phyloP scores from a whole-genome alignment of 2,797 vertebrate genomes.

The Pseudocheirus occidentalis region DNA sequence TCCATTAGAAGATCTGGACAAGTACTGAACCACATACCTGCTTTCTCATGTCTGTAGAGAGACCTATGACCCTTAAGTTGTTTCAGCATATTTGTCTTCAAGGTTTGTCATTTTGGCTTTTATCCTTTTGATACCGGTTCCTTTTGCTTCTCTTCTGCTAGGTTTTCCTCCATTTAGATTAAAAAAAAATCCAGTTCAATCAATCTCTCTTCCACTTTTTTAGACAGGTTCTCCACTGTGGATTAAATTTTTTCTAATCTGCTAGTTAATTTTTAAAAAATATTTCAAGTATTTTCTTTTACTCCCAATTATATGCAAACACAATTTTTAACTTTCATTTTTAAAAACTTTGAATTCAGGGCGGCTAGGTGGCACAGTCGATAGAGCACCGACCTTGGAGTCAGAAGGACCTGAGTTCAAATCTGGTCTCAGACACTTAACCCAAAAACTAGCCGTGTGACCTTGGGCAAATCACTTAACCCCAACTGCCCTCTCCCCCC shows the following conservation, averaged over 20 bases:
- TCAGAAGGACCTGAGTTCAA: no score
- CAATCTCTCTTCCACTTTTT: neutral
- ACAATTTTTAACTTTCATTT: no score
- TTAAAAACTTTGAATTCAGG: no score
- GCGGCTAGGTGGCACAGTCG: no score
- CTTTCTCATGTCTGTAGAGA: neutral
- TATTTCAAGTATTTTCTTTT: no score
- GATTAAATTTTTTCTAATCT: neutral
- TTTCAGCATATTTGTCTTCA: neutral
- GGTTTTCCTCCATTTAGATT: neutral
- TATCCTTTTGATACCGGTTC: neutral
- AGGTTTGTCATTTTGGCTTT: neutral
- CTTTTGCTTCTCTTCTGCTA: neutral
- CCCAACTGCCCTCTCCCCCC: no score
- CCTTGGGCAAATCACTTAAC: no score
- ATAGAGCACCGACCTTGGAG: no score
- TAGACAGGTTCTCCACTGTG: neutral
- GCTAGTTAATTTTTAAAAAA: neutral
- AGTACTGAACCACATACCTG: neutral
- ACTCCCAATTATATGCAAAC: no score
- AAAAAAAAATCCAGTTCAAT: neutral
- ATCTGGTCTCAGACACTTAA: no score
- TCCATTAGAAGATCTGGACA: neutral
- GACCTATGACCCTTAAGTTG: neutral
- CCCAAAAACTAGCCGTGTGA: no score